Percentiles rank a stretch among this genome's conserved stretches.
Evolutionary conservation across 2,113 vertebrate genomes (phyloP).

Genomic region (Alligator sinensis): DNA sequence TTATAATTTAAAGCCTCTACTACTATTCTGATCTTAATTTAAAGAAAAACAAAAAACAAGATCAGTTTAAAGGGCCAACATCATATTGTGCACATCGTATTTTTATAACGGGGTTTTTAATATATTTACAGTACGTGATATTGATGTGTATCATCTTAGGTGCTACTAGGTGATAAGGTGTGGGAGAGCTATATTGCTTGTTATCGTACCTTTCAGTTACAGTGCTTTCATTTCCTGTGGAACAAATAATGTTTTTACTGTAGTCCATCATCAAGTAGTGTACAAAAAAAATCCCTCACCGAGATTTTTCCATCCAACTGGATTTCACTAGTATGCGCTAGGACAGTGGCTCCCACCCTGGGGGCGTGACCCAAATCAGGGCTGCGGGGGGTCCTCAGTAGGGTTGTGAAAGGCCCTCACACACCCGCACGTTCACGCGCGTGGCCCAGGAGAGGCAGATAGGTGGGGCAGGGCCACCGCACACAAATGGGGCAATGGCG

Average conservation of each 20-base stretch:
- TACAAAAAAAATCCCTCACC: not conserved
- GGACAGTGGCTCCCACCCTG: too few relatives aligned
- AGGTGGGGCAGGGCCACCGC: too few relatives aligned
- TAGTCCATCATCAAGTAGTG: not conserved
- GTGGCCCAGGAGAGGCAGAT: too few relatives aligned
- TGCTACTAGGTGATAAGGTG: constrained; percentile 44
- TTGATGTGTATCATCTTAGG: not conserved
- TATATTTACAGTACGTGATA: not conserved
- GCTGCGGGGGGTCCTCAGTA: too few relatives aligned
- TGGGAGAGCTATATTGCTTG: constrained; percentile 25
- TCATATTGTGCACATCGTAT: not conserved
- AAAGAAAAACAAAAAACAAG: not conserved
- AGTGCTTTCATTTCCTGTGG: constrained; percentile 71
- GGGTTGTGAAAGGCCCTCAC: too few relatives aligned
- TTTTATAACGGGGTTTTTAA: not conserved
- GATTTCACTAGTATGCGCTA: fast-evolving
- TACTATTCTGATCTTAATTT: not conserved
- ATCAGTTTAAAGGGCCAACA: not conserved
- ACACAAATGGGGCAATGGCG: too few relatives aligned
- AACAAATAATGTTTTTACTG: constrained; percentile 52
- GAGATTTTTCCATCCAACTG: constrained; percentile 27
- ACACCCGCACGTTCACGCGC: too few relatives aligned
- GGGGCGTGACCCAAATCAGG: too few relatives aligned
- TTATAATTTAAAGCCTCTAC: not conserved
- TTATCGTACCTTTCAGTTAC: constrained; percentile 46